Evolutionary conservation across 2,113 vertebrate genomes (phyloP).

Genomic region (Regulus satrapa): DNA sequence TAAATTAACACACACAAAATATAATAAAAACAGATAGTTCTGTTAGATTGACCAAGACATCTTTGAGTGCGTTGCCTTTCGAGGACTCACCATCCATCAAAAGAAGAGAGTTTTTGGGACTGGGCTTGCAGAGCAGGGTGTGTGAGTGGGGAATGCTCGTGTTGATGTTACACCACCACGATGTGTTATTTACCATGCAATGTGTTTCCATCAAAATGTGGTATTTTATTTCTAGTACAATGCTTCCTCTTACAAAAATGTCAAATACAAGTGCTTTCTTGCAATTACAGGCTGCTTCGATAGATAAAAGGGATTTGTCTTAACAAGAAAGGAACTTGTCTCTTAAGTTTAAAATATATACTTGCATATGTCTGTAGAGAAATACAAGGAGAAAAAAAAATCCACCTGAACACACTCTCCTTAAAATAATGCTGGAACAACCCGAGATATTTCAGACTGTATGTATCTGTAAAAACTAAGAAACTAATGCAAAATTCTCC

Average conservation of each 20-base stretch:
- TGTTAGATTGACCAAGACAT: background rate
- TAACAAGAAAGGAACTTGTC: background rate
- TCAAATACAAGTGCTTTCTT: background rate
- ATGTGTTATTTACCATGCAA: background rate
- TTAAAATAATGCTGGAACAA: background rate
- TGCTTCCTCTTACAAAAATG: constrained; percentile 43
- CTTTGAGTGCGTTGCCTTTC: background rate
- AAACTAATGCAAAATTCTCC: background rate
- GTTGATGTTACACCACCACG: background rate
- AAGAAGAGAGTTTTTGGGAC: background rate
- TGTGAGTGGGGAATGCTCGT: background rate
- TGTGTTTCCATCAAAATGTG: background rate
- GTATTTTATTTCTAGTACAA: constrained; percentile 38
- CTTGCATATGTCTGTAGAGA: background rate
- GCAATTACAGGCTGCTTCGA: background rate
- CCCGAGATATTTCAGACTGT: background rate
- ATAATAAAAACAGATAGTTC: background rate
- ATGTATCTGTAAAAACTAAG: background rate
- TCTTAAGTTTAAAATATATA: background rate
- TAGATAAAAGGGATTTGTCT: background rate
- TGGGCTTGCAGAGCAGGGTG: background rate
- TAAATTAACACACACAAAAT: background rate
- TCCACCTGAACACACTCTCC: background rate
- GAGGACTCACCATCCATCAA: background rate
- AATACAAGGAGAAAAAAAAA: background rate